Evolutionary conservation across 1,140 invertebrate genomes (phyloP), one percentile per base, ranked within the genome.

Genomic region (Trichonephila clavata): DNA sequence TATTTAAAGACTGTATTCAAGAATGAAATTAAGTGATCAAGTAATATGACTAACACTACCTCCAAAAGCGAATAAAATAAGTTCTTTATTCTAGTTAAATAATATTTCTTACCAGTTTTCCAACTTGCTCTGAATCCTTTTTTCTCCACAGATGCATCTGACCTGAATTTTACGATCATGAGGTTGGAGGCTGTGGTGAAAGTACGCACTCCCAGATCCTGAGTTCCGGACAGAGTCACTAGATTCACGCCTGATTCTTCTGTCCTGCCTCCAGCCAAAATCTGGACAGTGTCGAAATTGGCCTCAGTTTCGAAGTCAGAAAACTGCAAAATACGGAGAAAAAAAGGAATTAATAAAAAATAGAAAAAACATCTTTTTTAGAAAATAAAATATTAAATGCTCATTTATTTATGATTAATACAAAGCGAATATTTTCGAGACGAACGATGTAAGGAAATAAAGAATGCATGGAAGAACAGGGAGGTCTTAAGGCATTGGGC

Each of bases 281-380:
- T 98, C 96, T 99, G 98, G 14, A 99, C 98, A 60, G 98, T 98
- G 96, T 99, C 99, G 95, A 99, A 98, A 95, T 98, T 98, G 95
- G 98, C 98, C 96, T 99, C 99, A 7, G 99, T 99, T 95, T 99
- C 98, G 96, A 99, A 99, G 96, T 99, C 98, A 96, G 98, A 98
- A 96, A 99, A 99, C 97, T 99, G 96, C 0, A 61, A 59, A 60
- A 83, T 65, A 39, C 27, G 32, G 27, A 39, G 10, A 57, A 57
- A 43, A 50, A n/a, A n/a, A n/a, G n/a, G n/a, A n/a, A 21, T 71
- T n/a, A 10, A 20, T 71, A 65, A 7, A 59, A 81, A 81, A 65
- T 27, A n/a, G 24, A 13, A 24, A 10, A 24, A n/a, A 6, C 5
- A n/a, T 7, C 5, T 8, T 50, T 50, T 10, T 10, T 50, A 0